phyloP scores from a whole-genome alignment of 2,888 invertebrate species.

The Drepanosiphum platanoidis region DNA sequence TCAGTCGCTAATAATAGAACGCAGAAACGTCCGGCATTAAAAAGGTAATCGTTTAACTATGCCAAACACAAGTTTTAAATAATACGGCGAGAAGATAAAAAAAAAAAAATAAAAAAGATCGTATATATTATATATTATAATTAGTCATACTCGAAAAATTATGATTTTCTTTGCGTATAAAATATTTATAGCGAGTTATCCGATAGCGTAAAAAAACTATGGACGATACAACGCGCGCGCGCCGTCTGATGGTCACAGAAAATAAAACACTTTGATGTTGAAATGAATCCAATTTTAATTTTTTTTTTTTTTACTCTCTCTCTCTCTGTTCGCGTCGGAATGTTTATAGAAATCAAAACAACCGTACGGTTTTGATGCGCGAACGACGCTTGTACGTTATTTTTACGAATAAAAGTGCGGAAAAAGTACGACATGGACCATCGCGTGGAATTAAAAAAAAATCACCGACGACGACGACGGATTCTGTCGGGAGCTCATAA shows the following conservation, averaged over 20 bases:
- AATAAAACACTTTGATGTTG: slow-evolving; percentile 52
- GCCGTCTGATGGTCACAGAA: slow-evolving; percentile 28
- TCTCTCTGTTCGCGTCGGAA: slow-evolving; percentile 25
- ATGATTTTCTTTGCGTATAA: not conserved
- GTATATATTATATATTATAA: no score
- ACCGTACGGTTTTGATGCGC: not conserved
- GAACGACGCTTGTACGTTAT: not conserved
- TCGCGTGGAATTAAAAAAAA: no score
- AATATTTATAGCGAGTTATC: slow-evolving; percentile 37
- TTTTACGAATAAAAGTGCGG: slow-evolving; percentile 28
- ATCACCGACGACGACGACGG: no score
- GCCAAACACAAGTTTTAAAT: slow-evolving; percentile 2
- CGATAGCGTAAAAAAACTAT: not conserved
- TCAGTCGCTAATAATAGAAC: not conserved
- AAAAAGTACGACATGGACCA: no score
- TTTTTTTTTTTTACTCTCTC: no score
- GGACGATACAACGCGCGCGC: no score
- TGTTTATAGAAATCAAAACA: slow-evolving; percentile 26
- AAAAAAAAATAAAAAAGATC: not conserved
- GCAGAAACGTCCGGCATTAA: not conserved
- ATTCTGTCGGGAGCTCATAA: no score
- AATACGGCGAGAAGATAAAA: not conserved
- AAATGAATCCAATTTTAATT: slow-evolving; percentile 56
- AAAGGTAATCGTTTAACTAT: slow-evolving; percentile 11
- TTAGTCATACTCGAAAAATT: slow-evolving; percentile 33